phyloP scores from a whole-genome alignment of 35 echinoderm and acorn worm genomes.

The Lytechinus pictus region DNA sequence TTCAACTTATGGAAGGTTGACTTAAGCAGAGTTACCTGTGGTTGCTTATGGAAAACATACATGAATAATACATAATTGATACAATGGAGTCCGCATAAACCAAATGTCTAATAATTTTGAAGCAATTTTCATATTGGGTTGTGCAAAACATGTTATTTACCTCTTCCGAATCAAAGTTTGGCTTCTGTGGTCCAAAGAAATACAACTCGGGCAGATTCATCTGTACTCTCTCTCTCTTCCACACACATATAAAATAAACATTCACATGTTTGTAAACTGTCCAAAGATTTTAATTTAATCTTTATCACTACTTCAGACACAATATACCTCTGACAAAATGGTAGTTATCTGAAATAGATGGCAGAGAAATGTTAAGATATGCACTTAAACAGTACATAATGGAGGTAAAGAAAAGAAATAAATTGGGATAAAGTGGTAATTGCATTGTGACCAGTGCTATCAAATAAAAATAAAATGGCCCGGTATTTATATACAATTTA shows the following conservation, averaged over 20 bases:
- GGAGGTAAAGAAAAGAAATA: background rate
- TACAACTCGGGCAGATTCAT: too few species aligned
- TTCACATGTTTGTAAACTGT: background rate
- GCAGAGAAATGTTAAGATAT: background rate
- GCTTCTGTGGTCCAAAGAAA: too few species aligned
- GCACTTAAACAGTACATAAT: background rate
- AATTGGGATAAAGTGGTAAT: background rate
- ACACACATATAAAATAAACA: background rate
- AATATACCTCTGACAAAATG: constrained; percentile 19
- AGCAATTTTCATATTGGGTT: too few species aligned
- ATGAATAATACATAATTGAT: too few species aligned
- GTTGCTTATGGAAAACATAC: too few species aligned
- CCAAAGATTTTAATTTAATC: constrained; percentile 7
- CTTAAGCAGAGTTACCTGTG: too few species aligned
- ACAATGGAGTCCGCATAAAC: too few species aligned
- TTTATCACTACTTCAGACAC: background rate
- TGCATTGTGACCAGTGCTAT: constrained; percentile 13
- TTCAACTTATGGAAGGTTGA: too few species aligned
- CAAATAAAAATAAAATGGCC: background rate
- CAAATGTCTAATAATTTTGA: too few species aligned
- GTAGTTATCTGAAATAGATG: background rate
- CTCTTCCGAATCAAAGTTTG: too few species aligned
- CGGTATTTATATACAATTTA: background rate
- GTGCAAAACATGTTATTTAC: too few species aligned
- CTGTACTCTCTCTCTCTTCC: too few species aligned